A percentile compares a stretch with the other conserved stretches of the same genome.
Conservation (phyloP, 2,888 invertebrate genomes). For the Silvanus unidentatus region DNA sequence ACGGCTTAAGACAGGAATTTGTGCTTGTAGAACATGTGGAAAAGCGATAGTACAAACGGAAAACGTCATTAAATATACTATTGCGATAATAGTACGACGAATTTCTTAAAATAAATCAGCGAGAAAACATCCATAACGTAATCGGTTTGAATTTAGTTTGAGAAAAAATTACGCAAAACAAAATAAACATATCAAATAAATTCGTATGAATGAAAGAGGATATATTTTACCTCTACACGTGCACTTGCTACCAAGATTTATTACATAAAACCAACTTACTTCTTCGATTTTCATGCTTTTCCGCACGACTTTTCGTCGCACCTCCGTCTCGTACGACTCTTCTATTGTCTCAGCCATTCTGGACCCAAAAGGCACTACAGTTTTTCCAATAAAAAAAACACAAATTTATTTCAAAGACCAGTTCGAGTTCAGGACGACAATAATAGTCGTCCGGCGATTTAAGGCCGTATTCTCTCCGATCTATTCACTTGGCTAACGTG, state of each 20-base stretch:
- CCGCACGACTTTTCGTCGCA: slow-evolving; percentile 64
- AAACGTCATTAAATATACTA: no score
- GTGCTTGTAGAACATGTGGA: no score
- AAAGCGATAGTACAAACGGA: no score
- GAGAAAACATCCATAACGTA: no score
- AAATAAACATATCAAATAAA: no score
- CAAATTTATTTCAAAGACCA: slow-evolving; percentile 10
- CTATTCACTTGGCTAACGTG: slow-evolving; percentile 36
- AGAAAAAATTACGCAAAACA: no score
- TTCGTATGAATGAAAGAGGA: no score
- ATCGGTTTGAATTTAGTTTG: no score
- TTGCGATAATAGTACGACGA: no score
- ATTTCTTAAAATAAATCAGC: no score
- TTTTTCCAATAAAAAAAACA: slow-evolving; percentile 12
- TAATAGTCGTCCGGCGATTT: slow-evolving; percentile 9
- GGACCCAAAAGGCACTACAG: slow-evolving; percentile 9
- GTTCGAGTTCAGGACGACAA: slow-evolving; percentile 1
- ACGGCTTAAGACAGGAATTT: no score
- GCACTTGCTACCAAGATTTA: background rate
- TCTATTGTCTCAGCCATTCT: slow-evolving; percentile 64
- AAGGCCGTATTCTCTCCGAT: slow-evolving; percentile 20
- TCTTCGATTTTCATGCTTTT: slow-evolving; percentile 67
- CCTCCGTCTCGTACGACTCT: slow-evolving; percentile 63
- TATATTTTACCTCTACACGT: no score
- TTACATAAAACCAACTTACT: slow-evolving; percentile 51